Percentiles rank a stretch among this genome's conserved stretches.
phyloP scores from a whole-genome alignment of 2,113 vertebrate species.

The Todiramphus saurophagus region DNA sequence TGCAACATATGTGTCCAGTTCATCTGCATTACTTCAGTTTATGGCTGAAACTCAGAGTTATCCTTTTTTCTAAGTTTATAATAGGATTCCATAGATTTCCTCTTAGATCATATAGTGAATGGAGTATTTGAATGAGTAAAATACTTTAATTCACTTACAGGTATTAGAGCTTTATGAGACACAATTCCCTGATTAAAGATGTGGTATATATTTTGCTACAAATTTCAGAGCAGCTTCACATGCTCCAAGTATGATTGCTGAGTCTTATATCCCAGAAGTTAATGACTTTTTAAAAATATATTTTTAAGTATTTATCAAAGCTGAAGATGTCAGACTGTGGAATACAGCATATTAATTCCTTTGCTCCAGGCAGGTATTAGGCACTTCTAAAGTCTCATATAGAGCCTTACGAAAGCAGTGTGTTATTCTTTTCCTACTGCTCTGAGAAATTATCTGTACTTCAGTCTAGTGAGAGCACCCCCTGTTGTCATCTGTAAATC shows the following conservation, averaged over 20 bases:
- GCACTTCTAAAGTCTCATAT: conserved; percentile 83
- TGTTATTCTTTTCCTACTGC: conserved; percentile 81
- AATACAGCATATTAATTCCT: conserved; percentile 83
- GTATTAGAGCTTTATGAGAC: conserved; percentile 75
- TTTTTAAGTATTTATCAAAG: conserved; percentile 88
- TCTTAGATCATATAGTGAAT: conserved; percentile 73
- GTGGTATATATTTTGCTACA: conserved; percentile 75
- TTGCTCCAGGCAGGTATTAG: conserved; percentile 85
- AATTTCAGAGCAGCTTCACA: conserved; percentile 71
- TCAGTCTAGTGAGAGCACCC: conserved; percentile 82
- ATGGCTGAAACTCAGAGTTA: conserved; percentile 81
- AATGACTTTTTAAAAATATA: conserved; percentile 85
- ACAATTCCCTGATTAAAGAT: conserved; percentile 78
- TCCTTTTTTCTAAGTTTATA: conserved; percentile 79
- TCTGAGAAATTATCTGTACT: conserved; percentile 79
- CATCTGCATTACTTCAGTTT: conserved; percentile 91
- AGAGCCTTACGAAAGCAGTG: conserved; percentile 73
- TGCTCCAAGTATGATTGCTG: conserved; percentile 66
- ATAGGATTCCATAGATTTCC: conserved; percentile 78
- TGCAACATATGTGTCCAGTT: conserved; percentile 90
- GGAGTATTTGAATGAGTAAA: conserved; percentile 74
- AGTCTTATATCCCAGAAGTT: conserved; percentile 76
- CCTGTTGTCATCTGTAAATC: conserved; percentile 83
- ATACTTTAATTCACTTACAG: conserved; percentile 75
- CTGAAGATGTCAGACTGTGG: conserved; percentile 77